These are phyloP conservation scores for Bufotes viridis DNA, from an alignment of 2,797 vertebrate genomes.

Conservation along the genomic window DNA sequence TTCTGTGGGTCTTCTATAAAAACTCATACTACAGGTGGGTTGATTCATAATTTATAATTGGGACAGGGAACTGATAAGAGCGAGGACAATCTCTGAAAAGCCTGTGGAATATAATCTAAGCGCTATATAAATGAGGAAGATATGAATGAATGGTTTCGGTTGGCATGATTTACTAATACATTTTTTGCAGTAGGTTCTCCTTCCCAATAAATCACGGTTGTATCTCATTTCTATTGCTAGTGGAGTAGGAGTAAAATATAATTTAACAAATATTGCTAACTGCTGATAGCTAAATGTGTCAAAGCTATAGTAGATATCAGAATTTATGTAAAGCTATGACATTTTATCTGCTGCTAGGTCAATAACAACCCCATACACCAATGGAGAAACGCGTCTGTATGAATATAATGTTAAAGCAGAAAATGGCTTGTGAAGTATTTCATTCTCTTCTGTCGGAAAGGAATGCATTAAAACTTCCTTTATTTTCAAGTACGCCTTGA, in stretches of 20 bases:
- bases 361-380: neutral
- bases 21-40: too few species aligned
- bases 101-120: too few species aligned
- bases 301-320: neutral
- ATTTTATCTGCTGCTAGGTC: neutral
- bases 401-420: neutral
- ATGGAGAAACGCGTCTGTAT: neutral
- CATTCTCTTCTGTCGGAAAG: slow-evolving; percentile 13
- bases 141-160: neutral
- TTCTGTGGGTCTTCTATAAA: too few species aligned
- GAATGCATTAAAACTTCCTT: slow-evolving; percentile 4
- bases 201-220: neutral
- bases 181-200: neutral
- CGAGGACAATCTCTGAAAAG: too few species aligned
- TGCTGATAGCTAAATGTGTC: neutral
- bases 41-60: too few species aligned
- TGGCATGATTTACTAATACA: neutral
- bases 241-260: neutral
- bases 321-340: slow-evolving; percentile 2
- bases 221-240: neutral
- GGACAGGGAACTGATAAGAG: too few species aligned
- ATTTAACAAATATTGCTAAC: slow-evolving; percentile 17
- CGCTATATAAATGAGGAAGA: too few species aligned
- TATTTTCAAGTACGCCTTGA: slow-evolving; percentile 19
- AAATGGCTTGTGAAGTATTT: slow-evolving; percentile 18